Conservation (phyloP, 2,888 invertebrate genomes). For the Erpobdella octoculata region DNA sequence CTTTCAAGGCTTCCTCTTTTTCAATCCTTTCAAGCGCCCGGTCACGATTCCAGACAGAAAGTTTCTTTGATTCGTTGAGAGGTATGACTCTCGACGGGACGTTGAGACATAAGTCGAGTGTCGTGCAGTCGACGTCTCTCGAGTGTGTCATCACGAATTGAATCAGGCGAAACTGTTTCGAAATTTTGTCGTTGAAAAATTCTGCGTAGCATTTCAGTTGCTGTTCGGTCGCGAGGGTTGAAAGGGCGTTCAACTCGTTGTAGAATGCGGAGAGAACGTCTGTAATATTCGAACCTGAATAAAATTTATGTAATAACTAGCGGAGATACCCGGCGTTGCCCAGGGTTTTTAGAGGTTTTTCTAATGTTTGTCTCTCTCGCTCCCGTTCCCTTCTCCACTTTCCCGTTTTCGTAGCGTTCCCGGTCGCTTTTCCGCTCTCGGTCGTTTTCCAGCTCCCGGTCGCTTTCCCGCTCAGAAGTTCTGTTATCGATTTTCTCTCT, state of each 20-base stretch:
- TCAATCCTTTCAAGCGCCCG: not conserved
- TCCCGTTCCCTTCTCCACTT: too few species aligned
- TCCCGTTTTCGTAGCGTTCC: too few species aligned
- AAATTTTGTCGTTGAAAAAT: not conserved
- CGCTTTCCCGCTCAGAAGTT: too few species aligned
- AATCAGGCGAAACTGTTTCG: not conserved
- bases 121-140: not conserved
- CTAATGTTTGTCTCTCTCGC: too few species aligned
- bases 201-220: not conserved
- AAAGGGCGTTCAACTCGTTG: not conserved
- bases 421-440: too few species aligned
- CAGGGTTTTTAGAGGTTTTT: too few species aligned
- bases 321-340: too few species aligned
- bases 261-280: not conserved
- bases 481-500: too few species aligned
- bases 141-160: conserved; percentile 3
- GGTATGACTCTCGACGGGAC: not conserved
- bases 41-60: not conserved
- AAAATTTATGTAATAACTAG: too few species aligned
- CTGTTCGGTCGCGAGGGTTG: not conserved
- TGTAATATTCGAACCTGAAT: too few species aligned
- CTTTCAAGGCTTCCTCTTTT: not conserved
- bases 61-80: not conserved
- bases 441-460: too few species aligned
- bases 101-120: not conserved